Percentiles rank a stretch among this genome's conserved stretches.
Conservation (phyloP, 1,140 invertebrate genomes). For the Cydia amplana region DNA sequence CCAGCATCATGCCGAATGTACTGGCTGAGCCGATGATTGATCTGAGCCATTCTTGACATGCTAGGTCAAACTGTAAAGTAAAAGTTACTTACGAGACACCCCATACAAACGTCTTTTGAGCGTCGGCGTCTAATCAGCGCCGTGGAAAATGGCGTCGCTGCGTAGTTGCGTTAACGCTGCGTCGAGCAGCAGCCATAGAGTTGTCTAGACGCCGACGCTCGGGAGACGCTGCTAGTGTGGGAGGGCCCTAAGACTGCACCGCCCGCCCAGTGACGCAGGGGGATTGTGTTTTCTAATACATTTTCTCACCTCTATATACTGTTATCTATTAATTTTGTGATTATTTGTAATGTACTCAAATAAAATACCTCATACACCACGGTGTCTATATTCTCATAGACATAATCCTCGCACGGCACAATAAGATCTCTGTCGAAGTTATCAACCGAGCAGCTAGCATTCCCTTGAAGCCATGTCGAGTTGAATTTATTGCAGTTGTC, state of each 20-base stretch:
- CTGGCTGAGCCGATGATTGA: conserved; percentile 54
- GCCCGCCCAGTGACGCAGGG: too few relatives aligned
- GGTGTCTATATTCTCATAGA: conserved; percentile 49
- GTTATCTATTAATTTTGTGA: too few relatives aligned
- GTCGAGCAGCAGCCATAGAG: too few relatives aligned
- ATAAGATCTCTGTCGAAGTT: conserved; percentile 36
- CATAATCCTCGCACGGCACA: conserved; percentile 38
- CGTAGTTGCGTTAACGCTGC: too few relatives aligned
- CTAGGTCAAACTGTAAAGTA: conserved; percentile 55
- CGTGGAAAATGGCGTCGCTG: too few relatives aligned
- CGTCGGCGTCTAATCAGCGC: too few relatives aligned
- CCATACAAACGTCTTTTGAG: too few relatives aligned
- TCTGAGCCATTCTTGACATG: conserved; percentile 60
- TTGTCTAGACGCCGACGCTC: too few relatives aligned
- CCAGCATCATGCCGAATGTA: conserved; percentile 59
- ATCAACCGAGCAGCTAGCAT: conserved; percentile 40
- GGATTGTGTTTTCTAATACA: too few relatives aligned
- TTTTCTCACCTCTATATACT: too few relatives aligned
- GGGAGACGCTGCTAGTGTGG: too few relatives aligned
- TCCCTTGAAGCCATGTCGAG: neutral
- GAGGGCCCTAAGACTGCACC: too few relatives aligned
- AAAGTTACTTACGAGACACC: neutral
- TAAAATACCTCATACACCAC: conserved; percentile 44
- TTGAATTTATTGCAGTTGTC: conserved; percentile 47
- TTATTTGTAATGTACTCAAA: neutral